These are phyloP conservation scores for Heliopora coerulea DNA, from an alignment of 92 coral and sea anemone species.

Conservation along the genomic window DNA sequence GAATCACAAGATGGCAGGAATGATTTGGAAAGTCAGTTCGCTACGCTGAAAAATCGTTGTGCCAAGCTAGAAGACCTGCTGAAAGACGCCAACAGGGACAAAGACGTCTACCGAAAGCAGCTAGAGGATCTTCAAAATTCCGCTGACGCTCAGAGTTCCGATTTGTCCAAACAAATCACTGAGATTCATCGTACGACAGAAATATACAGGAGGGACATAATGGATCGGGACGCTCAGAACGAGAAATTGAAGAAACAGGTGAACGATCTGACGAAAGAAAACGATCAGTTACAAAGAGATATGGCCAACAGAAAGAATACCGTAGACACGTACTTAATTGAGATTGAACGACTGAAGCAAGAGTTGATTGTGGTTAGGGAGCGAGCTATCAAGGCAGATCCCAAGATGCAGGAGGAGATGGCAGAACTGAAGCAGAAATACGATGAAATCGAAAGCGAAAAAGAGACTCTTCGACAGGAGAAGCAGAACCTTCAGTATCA, in stretches of 20 bases:
- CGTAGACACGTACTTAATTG: slow-evolving; percentile 34
- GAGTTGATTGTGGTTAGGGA: slow-evolving; percentile 33
- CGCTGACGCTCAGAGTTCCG: slow-evolving; percentile 66
- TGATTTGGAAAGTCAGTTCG: slow-evolving; percentile 56
- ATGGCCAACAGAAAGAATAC: slow-evolving; percentile 65
- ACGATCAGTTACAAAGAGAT: slow-evolving; percentile 77
- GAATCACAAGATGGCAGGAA: slow-evolving; percentile 60
- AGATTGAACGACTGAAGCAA: slow-evolving; percentile 40
- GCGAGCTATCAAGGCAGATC: slow-evolving; percentile 30
- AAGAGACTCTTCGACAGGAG: slow-evolving; percentile 42
- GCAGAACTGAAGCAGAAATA: slow-evolving; percentile 47
- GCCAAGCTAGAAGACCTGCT: slow-evolving; percentile 70
- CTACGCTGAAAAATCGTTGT: slow-evolving; percentile 45
- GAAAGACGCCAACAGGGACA: slow-evolving; percentile 65
- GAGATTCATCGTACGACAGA: slow-evolving; percentile 69
- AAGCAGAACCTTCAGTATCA: slow-evolving; percentile 45
- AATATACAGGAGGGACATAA: slow-evolving; percentile 65
- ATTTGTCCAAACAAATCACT: slow-evolving; percentile 62
- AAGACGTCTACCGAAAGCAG: slow-evolving; percentile 54
- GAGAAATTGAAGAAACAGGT: slow-evolving; percentile 78
- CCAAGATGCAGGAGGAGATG: slow-evolving; percentile 64
- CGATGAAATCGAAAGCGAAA: slow-evolving; percentile 48
- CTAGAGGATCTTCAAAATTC: slow-evolving; percentile 74
- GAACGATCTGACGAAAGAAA: slow-evolving; percentile 71
- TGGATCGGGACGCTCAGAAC: slow-evolving; percentile 64